Conservation (phyloP, 2,888 invertebrate species). For the Eugnorisma glareosa region DNA sequence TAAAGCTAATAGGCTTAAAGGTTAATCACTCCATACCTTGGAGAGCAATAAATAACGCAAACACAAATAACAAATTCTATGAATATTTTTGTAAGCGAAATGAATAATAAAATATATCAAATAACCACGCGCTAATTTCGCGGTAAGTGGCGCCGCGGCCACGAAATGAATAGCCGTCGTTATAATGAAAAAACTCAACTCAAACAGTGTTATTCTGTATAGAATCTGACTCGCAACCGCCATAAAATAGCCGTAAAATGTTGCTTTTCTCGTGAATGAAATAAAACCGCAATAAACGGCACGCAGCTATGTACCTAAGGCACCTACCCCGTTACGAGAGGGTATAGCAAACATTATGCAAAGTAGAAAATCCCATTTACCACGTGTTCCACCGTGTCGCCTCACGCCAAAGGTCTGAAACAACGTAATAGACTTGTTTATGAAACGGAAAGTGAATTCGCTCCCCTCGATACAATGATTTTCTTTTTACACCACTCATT, state of each 20-base stretch:
- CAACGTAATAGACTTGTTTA: slow-evolving; percentile 82
- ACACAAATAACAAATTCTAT: neutral
- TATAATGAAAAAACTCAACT: slow-evolving; percentile 32
- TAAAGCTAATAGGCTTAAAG: neutral
- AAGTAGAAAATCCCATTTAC: slow-evolving; percentile 84
- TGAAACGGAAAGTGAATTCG: slow-evolving; percentile 77
- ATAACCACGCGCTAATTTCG: slow-evolving; percentile 40
- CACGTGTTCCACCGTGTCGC: slow-evolving; percentile 72
- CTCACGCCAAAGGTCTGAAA: slow-evolving; percentile 73
- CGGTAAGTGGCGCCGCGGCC: slow-evolving; percentile 11
- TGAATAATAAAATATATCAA: slow-evolving; percentile 46
- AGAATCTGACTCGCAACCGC: slow-evolving; percentile 48
- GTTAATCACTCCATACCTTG: neutral
- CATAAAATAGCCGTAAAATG: slow-evolving; percentile 64
- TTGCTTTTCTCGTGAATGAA: slow-evolving; percentile 56
- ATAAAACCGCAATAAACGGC: slow-evolving; percentile 60
- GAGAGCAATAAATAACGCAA: slow-evolving; percentile 6
- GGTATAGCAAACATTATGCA: slow-evolving; percentile 81
- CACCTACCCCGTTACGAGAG: slow-evolving; percentile 62
- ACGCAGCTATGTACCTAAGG: slow-evolving; percentile 45
- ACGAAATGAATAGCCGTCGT: slow-evolving; percentile 44
- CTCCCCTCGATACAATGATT: slow-evolving; percentile 74
- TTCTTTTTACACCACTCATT: slow-evolving; percentile 60
- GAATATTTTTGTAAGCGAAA: slow-evolving; percentile 37
- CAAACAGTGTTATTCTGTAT: slow-evolving; percentile 40